Percentiles rank a stretch among this genome's conserved stretches.
Evolutionary conservation across 2,888 invertebrate genomes (phyloP).

Genomic region (Ceramica pisi): DNA sequence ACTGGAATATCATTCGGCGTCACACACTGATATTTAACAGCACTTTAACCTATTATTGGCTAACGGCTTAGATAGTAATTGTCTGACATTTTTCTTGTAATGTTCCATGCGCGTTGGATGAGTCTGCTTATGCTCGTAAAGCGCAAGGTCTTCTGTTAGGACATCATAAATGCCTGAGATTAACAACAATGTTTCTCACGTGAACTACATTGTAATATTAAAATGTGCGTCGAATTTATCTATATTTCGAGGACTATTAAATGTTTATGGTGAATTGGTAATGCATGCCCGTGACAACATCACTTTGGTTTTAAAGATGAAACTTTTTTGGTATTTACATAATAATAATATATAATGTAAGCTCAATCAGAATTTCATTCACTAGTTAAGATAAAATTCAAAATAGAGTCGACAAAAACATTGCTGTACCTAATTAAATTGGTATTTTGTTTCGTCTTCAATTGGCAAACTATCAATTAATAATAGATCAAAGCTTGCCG

Average conservation of each 20-base stretch:
- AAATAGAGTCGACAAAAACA: background rate
- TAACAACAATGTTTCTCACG: conserved; percentile 50
- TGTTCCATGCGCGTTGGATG: conserved; percentile 49
- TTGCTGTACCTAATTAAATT: background rate
- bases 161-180: conserved; percentile 54
- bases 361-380: background rate
- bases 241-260: background rate
- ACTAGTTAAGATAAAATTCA: background rate
- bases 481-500: conserved; percentile 35
- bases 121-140: conserved; percentile 57
- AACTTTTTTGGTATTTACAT: background rate
- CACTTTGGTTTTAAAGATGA: background rate
- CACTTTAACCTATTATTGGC: conserved; percentile 51
- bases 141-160: conserved; percentile 58
- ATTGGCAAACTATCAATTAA: conserved; percentile 1
- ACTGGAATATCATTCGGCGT: conserved; percentile 43
- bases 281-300: background rate
- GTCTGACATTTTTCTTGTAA: conserved; percentile 69
- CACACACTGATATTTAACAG: conserved; percentile 56
- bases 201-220: conserved; percentile 31
- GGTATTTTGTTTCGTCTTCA: background rate
- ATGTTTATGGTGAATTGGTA: background rate
- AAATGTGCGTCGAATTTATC: conserved; percentile 28
- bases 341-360: background rate
- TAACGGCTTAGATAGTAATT: conserved; percentile 57